Evolutionary conservation across 30 jellyfish, hydroid and myxozoan genomes (phyloP).

Genomic region (Hydractinia echinata): DNA sequence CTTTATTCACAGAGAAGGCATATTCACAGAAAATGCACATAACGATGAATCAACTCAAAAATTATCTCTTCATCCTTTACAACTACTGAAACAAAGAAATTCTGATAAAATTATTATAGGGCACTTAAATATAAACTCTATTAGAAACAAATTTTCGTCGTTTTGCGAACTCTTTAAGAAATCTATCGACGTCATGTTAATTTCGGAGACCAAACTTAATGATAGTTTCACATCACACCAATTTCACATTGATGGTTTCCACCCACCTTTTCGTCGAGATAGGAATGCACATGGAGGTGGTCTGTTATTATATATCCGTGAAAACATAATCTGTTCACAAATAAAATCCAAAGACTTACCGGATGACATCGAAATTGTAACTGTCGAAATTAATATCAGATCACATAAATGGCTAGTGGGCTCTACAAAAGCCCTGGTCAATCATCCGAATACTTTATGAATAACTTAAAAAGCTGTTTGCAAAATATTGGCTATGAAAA

Average conservation of each 20-base stretch:
- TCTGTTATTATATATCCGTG: neutral
- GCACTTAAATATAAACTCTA: too few relatives aligned
- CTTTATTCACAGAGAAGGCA: too few relatives aligned
- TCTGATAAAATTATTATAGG: too few relatives aligned
- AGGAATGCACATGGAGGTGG: conserved; percentile 2
- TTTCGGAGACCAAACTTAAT: too few relatives aligned
- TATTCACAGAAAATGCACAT: too few relatives aligned
- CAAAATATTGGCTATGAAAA: neutral
- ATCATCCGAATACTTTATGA: neutral
- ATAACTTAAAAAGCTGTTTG: neutral
- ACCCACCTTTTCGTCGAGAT: neutral
- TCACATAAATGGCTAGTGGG: conserved; percentile 1
- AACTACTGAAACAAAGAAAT: too few relatives aligned
- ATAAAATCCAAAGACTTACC: neutral
- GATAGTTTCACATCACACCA: too few relatives aligned
- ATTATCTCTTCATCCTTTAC: too few relatives aligned
- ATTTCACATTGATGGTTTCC: neutral
- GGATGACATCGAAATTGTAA: neutral
- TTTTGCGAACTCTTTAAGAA: too few relatives aligned
- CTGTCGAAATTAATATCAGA: conserved; percentile 1
- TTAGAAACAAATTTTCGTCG: too few relatives aligned
- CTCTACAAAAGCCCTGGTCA: conserved; percentile 6
- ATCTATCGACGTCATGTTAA: too few relatives aligned
- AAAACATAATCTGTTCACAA: neutral
- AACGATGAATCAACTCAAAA: too few relatives aligned